Evolutionary conservation across 2,797 vertebrate genomes (phyloP), one percentile per base, ranked within the genome.

Genomic region (Mastacembelus armatus): DNA sequence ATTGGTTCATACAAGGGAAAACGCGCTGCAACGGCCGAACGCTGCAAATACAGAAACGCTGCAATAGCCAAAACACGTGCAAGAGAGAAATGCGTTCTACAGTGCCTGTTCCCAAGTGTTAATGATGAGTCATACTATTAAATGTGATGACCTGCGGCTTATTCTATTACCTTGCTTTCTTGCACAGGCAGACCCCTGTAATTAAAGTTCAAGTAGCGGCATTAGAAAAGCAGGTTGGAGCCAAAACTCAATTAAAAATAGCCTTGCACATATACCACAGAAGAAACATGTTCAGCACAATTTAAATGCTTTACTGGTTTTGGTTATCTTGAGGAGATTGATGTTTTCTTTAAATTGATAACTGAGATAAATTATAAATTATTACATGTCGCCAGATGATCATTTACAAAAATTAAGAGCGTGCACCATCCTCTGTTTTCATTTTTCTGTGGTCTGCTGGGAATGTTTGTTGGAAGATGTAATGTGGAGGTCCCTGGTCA

Each of bases 51-150:
- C n/a, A n/a, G n/a, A n/a, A n/a, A n/a, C n/a, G n/a, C n/a, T n/a
- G n/a, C n/a, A n/a, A n/a, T n/a, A n/a, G n/a, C n/a, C n/a, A n/a
- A n/a, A n/a, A n/a, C n/a, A n/a, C n/a, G n/a, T n/a, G n/a, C n/a
- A n/a, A n/a, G n/a, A n/a, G n/a, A n/a, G n/a, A n/a, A n/a, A n/a
- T n/a, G n/a, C n/a, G n/a, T n/a, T n/a, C n/a, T n/a, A n/a, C 75
- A 78, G 90, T 90, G 26, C 56, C 77, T 72, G 74, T 74, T 66
- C 76, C 76, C 74, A 56, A 65, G 85, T 85, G 86, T 88, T 91
- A 90, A 90, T 90, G 81, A 90, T 91, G 88, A 91, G 87, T 91
- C 87, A 90, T 84, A 76, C 73, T 87, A 84, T 88, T 88, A 88
- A 90, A 88, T 84, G 79, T 52, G 79, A 88, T 90, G 88, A 88